These are phyloP conservation scores for Tetrao urogallus DNA, from an alignment of 2,113 vertebrate genomes.

Conservation along the genomic window DNA sequence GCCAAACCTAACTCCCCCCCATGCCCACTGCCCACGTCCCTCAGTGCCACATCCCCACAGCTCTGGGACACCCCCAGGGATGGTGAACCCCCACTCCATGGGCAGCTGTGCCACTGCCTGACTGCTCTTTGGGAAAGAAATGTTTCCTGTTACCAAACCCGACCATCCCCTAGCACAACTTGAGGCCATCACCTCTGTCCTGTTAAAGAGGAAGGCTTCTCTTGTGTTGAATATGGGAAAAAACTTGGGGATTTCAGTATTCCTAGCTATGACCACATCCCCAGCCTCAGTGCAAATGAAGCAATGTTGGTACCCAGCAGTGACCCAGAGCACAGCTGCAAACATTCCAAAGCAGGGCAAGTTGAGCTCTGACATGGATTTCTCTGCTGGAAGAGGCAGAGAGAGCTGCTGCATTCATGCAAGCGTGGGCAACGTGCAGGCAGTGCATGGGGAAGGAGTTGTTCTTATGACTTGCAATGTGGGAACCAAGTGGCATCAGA, in stretches of 20 bases:
- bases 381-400: background rate
- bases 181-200: no score
- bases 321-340: background rate
- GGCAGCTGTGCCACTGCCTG: no score
- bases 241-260: background rate
- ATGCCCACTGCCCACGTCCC: background rate
- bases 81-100: no score
- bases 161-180: no score
- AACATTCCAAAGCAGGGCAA: background rate
- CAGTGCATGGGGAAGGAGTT: accelerated
- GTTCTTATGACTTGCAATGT: accelerated
- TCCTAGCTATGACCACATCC: background rate
- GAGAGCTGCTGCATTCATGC: no score
- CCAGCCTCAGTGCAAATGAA: background rate
- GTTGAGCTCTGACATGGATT: background rate
- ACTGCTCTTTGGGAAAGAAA: no score
- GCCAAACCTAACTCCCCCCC: background rate
- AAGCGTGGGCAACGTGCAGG: background rate
- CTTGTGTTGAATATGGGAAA: background rate
- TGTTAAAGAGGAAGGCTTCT: background rate
- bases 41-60: no score
- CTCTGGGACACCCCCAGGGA: no score
- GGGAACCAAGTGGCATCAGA: background rate
- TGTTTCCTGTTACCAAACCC: no score
- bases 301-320: background rate